Evolutionary conservation across 2,797 vertebrate genomes (phyloP).

Genomic region (Taenioides sp.): DNA sequence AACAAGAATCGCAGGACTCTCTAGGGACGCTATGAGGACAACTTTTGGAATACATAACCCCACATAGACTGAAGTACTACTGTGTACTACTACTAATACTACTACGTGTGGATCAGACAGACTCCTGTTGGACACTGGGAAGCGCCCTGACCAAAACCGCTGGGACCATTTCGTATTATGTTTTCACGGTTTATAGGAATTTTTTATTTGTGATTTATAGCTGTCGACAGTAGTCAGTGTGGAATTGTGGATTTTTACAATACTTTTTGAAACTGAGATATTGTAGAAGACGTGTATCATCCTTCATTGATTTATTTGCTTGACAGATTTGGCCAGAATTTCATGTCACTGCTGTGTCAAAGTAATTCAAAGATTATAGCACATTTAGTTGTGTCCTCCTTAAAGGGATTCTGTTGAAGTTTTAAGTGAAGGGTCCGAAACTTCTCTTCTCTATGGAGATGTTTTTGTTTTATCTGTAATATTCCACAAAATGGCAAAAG

Average conservation of each 20-base stretch:
- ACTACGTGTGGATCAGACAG: not conserved
- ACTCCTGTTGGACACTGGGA: not conserved
- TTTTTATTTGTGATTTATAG: not conserved
- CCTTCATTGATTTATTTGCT: not conserved
- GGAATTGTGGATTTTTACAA: not conserved
- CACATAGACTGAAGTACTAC: not conserved
- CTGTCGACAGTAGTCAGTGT: not conserved
- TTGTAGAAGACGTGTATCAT: not conserved
- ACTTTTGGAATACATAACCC: slow-evolving; percentile 1
- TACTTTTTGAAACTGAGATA: not conserved
- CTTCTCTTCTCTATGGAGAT: too few species aligned
- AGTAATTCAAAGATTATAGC: too few species aligned
- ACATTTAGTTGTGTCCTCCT: too few species aligned
- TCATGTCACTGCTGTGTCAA: not conserved
- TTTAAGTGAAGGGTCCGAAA: too few species aligned
- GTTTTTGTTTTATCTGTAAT: too few species aligned
- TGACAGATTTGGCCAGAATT: not conserved
- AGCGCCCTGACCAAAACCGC: not conserved
- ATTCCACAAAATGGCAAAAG: too few species aligned
- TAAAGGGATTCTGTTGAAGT: too few species aligned
- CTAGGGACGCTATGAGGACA: slow-evolving; percentile 61
- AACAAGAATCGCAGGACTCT: slow-evolving; percentile 79
- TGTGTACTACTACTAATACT: not conserved
- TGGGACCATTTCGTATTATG: not conserved
- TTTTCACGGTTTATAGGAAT: not conserved